Evolutionary conservation across 2,888 invertebrate species (phyloP).

Genomic region (Drosophila neutralis): DNA sequence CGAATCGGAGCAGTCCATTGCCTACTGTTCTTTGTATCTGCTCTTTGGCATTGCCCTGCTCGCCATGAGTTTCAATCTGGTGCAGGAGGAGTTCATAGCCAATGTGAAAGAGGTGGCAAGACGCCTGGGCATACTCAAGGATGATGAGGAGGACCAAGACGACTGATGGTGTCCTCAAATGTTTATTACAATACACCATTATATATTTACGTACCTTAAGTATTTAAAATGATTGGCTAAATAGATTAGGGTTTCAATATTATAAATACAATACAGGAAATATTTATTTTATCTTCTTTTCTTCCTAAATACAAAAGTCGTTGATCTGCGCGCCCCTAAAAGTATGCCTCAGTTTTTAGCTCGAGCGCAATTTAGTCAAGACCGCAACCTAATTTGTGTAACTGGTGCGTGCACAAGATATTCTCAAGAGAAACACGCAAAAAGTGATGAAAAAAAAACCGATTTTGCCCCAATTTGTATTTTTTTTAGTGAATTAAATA

Average conservation of each 20-base stretch:
- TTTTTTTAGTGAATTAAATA: neutral
- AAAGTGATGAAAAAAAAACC: neutral
- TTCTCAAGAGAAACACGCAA: neutral
- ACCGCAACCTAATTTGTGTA: neutral
- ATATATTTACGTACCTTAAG: neutral
- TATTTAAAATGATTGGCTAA: slow-evolving; percentile 7
- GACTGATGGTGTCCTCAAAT: slow-evolving; percentile 16
- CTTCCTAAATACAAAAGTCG: too few species aligned
- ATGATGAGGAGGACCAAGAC: slow-evolving; percentile 87
- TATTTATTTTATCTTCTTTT: neutral
- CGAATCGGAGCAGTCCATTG: slow-evolving; percentile 86
- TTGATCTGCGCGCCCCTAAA: neutral
- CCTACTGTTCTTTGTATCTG: slow-evolving; percentile 95
- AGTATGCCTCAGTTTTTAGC: neutral
- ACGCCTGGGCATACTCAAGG: slow-evolving; percentile 94
- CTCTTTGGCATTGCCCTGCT: slow-evolving; percentile 96
- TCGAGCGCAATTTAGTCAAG: neutral
- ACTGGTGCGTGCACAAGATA: neutral
- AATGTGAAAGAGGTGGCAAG: slow-evolving; percentile 94
- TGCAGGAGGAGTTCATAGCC: slow-evolving; percentile 96
- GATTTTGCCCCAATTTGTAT: neutral
- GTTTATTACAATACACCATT: neutral
- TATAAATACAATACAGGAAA: slow-evolving; percentile 6
- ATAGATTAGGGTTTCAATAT: slow-evolving; percentile 1
- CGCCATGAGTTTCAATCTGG: slow-evolving; percentile 98